Evolutionary conservation across 2,888 invertebrate species (phyloP).

Genomic region (Mythimna pallens): DNA sequence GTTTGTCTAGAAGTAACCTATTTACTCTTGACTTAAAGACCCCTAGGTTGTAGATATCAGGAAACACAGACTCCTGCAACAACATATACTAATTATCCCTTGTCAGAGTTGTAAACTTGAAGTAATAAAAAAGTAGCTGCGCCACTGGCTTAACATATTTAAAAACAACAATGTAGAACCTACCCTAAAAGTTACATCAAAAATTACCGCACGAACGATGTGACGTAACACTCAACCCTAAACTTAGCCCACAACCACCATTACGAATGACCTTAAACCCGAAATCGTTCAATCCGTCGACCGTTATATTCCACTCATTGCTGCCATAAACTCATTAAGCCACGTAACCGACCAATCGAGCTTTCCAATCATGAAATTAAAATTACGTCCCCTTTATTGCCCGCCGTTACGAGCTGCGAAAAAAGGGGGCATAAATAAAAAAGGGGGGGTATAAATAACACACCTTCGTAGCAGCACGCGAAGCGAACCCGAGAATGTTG

Average conservation of each 20-base stretch:
- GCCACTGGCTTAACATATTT: not conserved
- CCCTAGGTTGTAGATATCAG: too few relatives aligned
- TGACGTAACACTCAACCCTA: constrained; percentile 55
- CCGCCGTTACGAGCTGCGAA: constrained; percentile 90
- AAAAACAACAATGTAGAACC: constrained; percentile 6
- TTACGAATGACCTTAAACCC: constrained; percentile 72
- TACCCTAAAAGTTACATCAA: constrained; percentile 21
- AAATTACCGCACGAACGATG: constrained; percentile 25
- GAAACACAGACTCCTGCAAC: too few relatives aligned
- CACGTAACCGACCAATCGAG: constrained; percentile 89
- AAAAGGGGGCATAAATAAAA: constrained; percentile 90
- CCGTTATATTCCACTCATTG: constrained; percentile 85
- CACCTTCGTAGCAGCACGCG: constrained; percentile 88
- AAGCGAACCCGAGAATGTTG: constrained; percentile 79
- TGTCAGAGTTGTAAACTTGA: not conserved
- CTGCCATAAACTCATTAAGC: constrained; percentile 89
- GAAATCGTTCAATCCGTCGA: constrained; percentile 77
- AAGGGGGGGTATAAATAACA: constrained; percentile 90
- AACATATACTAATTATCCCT: too few relatives aligned
- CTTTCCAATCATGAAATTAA: constrained; percentile 91
- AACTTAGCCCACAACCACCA: constrained; percentile 58
- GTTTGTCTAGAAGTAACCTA: too few relatives aligned
- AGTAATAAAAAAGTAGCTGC: not conserved
- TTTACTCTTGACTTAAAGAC: too few relatives aligned
- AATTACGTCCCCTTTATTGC: constrained; percentile 90